These are phyloP conservation scores for Aepyceros melampus DNA, from an alignment of 2,113 vertebrate genomes.

Conservation along the genomic window DNA sequence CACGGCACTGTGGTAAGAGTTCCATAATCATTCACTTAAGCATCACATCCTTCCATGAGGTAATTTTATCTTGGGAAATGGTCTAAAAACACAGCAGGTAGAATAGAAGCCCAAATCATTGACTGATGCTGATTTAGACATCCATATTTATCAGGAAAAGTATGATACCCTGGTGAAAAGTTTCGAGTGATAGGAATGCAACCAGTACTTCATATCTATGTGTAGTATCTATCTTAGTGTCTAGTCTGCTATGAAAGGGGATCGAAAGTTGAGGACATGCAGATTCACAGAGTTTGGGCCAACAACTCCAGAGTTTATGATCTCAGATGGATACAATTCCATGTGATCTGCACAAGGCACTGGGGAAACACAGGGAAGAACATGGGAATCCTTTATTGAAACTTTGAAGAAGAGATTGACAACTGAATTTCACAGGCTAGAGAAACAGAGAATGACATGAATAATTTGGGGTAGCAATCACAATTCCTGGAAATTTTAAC, in stretches of 20 bases:
- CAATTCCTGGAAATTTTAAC: not conserved
- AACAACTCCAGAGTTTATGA: rapidly evolving
- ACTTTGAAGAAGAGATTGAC: not conserved
- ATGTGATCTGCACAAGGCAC: not conserved
- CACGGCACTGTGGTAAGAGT: rapidly evolving
- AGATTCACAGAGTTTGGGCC: not conserved
- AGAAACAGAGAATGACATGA: rapidly evolving
- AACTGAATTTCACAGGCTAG: not conserved
- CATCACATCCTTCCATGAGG: not conserved
- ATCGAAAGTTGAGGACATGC: rapidly evolving
- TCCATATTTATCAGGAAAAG: not conserved
- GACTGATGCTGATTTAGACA: not conserved
- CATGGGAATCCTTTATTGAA: rapidly evolving
- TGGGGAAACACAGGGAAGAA: not conserved
- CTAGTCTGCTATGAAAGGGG: not conserved
- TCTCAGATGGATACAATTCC: not conserved
- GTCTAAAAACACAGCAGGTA: not conserved
- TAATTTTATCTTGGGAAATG: not conserved
- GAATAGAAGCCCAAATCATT: not conserved
- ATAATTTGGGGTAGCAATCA: not conserved
- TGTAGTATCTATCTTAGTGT: not conserved
- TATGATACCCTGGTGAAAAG: not conserved
- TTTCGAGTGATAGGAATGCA: not conserved
- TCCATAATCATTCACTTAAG: not conserved
- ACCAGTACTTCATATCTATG: rapidly evolving